Evolutionary conservation across 1,140 invertebrate genomes (phyloP), one percentile per base, ranked within the genome.

Genomic region (Neocloeon triangulifer): DNA sequence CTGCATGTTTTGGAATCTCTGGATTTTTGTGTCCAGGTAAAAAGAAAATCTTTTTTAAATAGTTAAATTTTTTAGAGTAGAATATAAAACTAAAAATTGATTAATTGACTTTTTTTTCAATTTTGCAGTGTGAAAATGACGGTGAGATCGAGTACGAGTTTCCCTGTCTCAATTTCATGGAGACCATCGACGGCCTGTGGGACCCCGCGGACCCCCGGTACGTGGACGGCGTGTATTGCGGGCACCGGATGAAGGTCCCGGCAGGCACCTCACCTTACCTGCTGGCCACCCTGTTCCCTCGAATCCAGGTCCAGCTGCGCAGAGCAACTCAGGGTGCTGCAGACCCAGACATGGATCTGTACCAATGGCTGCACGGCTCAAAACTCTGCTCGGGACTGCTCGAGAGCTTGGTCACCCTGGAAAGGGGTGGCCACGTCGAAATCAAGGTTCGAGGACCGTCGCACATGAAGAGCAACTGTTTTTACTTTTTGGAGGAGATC

Each of bases 361-460:
- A 76, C 40, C 78, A 84, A 46, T 85, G 78, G 77, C 66, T 64
- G 47, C 57, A 69, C 32, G 77, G 75, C 10, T 74, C 71, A n/a
- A 80, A 80, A 50, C 60, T 79, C 32, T 74, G 68, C 42, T 66
- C 68, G 31, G 69, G 71, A 2, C 57, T 62, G 20, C 58, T 78
- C 30, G 76, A 84, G 49, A 69, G 71, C 35, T 53, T 82, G 14
- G 53, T 81, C 9, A 73, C 69, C 7, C 55, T 81, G 37, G 64
- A 69, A 38, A 61, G 68, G 32, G 61, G 66, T 37, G 57, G 61
- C 10, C 63, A 73, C 38, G 58, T 75, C 17, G 74, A 80, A 47
- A 58, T 82, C 13, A 72, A 69, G 58, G 66, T 80, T 13, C 57
- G 78, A 5, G 77, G 77, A 21, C 73, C 76, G 12, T 47, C 55